These are phyloP conservation scores for Caenorhabditis uteleia DNA, from an alignment of 2,888 invertebrate genomes.

Conservation along the genomic window DNA sequence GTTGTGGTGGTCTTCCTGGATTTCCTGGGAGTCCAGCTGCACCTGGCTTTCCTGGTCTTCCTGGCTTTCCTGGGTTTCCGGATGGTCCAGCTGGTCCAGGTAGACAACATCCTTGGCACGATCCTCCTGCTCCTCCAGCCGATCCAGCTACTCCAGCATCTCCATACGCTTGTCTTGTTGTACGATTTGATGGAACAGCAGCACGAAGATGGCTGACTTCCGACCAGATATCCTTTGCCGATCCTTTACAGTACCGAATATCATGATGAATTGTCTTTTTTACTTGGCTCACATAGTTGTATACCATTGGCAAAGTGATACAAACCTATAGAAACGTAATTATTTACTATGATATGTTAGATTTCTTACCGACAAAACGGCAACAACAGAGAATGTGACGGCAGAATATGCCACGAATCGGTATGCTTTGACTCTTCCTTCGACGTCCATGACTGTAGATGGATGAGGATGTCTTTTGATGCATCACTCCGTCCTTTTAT, in stretches of 20 bases:
- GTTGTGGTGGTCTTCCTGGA: conserved; percentile 36
- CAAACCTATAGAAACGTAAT: conserved; percentile 24
- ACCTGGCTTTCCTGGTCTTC: conserved; percentile 48
- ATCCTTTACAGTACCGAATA: conserved; percentile 65
- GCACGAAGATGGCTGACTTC: conserved; percentile 44
- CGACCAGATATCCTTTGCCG: conserved; percentile 64
- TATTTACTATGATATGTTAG: neutral
- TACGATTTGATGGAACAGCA: conserved; percentile 47
- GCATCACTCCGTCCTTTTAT: too few species aligned
- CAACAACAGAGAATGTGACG: conserved; percentile 45
- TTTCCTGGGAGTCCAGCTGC: conserved; percentile 41
- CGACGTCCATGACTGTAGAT: conserved; percentile 33
- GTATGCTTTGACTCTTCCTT: conserved; percentile 43
- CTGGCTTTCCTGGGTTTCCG: conserved; percentile 46
- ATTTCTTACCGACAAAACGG: conserved; percentile 39
- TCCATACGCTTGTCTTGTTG: conserved; percentile 51
- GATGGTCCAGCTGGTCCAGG: conserved; percentile 53
- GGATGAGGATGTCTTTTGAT: too few species aligned
- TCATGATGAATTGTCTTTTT: conserved; percentile 63
- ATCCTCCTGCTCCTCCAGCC: conserved; percentile 15
- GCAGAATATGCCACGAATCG: conserved; percentile 45
- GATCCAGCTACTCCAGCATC: conserved; percentile 15
- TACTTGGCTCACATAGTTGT: conserved; percentile 67
- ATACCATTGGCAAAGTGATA: conserved; percentile 67
- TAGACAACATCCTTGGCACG: conserved; percentile 50